Percentiles rank a stretch among this genome's conserved stretches.
These are phyloP conservation scores for Saguinus midas DNA, from an alignment of 2,113 vertebrate species.

Conservation along the genomic window DNA sequence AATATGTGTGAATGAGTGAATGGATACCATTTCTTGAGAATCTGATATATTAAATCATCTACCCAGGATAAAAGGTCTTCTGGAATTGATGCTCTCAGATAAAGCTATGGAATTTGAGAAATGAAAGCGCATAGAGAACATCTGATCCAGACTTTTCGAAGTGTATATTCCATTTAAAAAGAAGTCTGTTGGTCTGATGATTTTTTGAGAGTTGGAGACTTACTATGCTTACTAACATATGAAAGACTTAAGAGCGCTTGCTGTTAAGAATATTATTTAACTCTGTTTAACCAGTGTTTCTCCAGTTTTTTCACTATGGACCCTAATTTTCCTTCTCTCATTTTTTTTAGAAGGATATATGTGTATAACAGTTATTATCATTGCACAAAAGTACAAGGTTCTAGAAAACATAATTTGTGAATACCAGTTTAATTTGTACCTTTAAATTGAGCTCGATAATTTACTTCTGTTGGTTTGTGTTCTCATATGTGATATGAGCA, in stretches of 20 bases:
- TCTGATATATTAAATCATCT: neutral
- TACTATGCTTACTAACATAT: neutral
- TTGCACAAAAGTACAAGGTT: neutral
- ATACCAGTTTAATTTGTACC: neutral
- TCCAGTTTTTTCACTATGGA: neutral
- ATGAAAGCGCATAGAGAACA: neutral
- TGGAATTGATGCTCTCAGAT: neutral
- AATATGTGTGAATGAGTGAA: neutral
- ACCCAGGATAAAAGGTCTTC: neutral
- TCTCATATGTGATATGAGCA: neutral
- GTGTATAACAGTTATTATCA: neutral
- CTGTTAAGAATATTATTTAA: slow-evolving; percentile 17
- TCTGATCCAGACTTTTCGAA: neutral
- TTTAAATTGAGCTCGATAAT: neutral
- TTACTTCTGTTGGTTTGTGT: neutral
- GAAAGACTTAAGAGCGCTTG: neutral
- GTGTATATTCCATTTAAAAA: neutral
- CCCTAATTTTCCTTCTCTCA: neutral
- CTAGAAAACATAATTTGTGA: slow-evolving; percentile 6
- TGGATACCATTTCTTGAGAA: slow-evolving; percentile 11
- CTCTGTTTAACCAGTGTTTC: neutral
- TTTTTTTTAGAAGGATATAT: neutral
- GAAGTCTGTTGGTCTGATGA: neutral
- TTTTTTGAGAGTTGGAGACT: neutral
- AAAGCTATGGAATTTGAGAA: slow-evolving; percentile 13